These are phyloP conservation scores for Stichodactyla helianthus DNA, from an alignment of 64 coral and sea anemone species.

Conservation along the genomic window DNA sequence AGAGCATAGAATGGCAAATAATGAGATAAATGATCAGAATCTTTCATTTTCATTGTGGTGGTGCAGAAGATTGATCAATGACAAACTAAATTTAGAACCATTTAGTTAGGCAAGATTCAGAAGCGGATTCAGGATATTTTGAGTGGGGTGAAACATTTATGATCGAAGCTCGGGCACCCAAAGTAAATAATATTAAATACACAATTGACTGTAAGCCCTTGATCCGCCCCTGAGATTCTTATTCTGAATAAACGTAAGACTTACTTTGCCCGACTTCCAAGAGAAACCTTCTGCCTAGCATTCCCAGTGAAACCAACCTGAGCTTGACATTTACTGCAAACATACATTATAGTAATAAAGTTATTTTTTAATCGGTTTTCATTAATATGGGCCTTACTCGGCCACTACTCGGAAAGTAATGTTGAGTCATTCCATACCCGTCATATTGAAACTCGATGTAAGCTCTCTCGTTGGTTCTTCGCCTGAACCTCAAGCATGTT, in stretches of 20 bases:
- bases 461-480: neutral
- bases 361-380: neutral
- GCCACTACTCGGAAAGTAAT: too few species aligned
- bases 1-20: neutral
- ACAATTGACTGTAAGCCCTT: too few species aligned
- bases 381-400: neutral
- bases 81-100: too few species aligned
- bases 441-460: conserved; percentile 22
- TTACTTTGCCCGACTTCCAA: conserved; percentile 13
- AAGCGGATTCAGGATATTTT: too few species aligned
- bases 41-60: too few species aligned
- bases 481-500: conserved; percentile 5
- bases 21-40: too few species aligned
- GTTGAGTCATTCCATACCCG: neutral
- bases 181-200: too few species aligned
- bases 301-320: neutral
- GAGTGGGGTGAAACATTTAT: too few species aligned
- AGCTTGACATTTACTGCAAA: neutral
- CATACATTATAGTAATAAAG: neutral
- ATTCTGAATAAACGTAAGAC: neutral
- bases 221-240: too few species aligned
- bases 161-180: too few species aligned
- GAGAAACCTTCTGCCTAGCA: neutral
- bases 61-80: too few species aligned
- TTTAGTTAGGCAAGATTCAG: too few species aligned